Conservation (phyloP, 2,888 invertebrate genomes). For the Nebria salina region DNA sequence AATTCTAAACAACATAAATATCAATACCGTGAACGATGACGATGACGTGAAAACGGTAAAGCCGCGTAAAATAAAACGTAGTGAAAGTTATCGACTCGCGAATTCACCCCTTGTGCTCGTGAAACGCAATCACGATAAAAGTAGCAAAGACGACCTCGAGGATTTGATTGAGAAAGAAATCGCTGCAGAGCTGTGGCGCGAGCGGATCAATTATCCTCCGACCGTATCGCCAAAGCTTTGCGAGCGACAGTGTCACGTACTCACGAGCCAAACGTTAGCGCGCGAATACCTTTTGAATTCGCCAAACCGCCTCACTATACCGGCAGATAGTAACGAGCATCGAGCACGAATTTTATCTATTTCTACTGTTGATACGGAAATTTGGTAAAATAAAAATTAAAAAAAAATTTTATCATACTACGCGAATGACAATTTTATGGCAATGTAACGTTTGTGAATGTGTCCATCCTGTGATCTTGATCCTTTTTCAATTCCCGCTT, state of each 20-base stretch:
- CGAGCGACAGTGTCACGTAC: conserved; percentile 59
- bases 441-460: background rate
- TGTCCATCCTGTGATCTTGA: conserved; percentile 30
- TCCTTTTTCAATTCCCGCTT: conserved; percentile 50
- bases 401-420: background rate
- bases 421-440: no score
- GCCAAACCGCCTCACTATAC: conserved; percentile 71
- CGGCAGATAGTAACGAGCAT: conserved; percentile 70
- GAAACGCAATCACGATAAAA: conserved; percentile 61
- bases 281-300: conserved; percentile 63
- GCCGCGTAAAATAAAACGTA: conserved; percentile 73
- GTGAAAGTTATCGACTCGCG: conserved; percentile 86
- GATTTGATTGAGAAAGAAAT: conserved; percentile 72
- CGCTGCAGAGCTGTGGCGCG: conserved; percentile 70
- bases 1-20: conserved; percentile 59
- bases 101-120: conserved; percentile 77
- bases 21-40: conserved; percentile 48
- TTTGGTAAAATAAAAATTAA: conserved; percentile 68
- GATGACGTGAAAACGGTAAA: conserved; percentile 53
- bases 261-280: conserved; percentile 58
- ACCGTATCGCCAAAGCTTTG: conserved; percentile 70
- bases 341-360: conserved; percentile 73
- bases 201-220: conserved; percentile 76
- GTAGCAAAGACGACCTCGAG: conserved; percentile 54
- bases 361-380: conserved; percentile 75